Evolutionary conservation across 2,113 vertebrate genomes (phyloP), one percentile per base, ranked within the genome.

Genomic region (Pungitius pungitius): DNA sequence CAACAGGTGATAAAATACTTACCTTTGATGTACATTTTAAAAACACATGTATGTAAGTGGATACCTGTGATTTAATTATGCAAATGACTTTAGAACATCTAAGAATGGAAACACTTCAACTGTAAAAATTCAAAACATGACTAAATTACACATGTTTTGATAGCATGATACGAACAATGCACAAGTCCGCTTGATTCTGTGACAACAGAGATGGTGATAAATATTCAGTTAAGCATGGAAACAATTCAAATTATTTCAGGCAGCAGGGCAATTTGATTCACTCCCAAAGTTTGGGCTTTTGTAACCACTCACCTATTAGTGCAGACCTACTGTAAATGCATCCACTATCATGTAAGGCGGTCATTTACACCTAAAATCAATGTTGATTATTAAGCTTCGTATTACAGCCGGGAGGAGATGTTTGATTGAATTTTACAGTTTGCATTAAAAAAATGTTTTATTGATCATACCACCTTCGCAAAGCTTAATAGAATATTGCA

Each of bases 181-280:
- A 67, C 51, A 59, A 30, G 15, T 49, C 55, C 40, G 47, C 35
- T 75, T 73, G 69, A 75, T 81, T 52, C 63, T 81, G 55, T 69
- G 75, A 77, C 43, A 74, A 58, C 78, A 68, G 20, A 75, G 35
- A 69, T 62, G 22, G 57, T 27, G 33, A 12, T 73, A 60, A 73
- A 57, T 37, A 35, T 56, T 84, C 15, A 81, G 74, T 81, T 85
- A 74, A 65, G 45, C 66, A 47, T n/a, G 39, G 10, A 10, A 62
- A 51, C 55, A 70, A 39, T 85, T 84, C 33, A 67, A 47, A 73
- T 78, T 45, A 68, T 64, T 82, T 66, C 58, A 43, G 60, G 20
- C 78, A 74, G 57, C 56, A 69, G 63, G 43, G 51, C 69, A 72
- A 4, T 73, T 77, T 79, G 56, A 79, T 86, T 73, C 24, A 33